Evolutionary conservation across 1,140 invertebrate species (phyloP).

Genomic region (Lepidurus arcticus): DNA sequence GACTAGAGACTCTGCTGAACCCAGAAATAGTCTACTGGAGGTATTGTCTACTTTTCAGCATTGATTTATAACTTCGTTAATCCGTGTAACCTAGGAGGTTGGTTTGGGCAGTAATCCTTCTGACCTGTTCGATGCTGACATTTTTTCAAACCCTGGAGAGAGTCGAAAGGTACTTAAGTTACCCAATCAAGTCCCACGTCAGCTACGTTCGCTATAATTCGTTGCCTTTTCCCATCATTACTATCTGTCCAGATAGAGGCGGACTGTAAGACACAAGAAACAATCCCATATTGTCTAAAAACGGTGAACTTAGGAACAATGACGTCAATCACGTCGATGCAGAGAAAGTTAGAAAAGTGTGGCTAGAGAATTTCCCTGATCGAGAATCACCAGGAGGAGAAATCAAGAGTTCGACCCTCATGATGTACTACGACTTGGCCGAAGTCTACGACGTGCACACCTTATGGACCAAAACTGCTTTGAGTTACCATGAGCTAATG

Average conservation of each 20-base stretch:
- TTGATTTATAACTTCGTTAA: neutral
- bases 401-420: neutral
- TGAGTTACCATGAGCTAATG: neutral
- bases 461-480: constrained; percentile 24
- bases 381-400: neutral
- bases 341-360: constrained; percentile 16
- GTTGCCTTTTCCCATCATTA: constrained; percentile 27
- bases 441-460: constrained; percentile 25
- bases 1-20: neutral
- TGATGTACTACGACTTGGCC: constrained; percentile 29
- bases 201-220: constrained; percentile 28
- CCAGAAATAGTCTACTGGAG: neutral
- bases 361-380: constrained; percentile 5
- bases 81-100: constrained; percentile 6
- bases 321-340: constrained; percentile 25
- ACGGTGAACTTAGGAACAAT: neutral
- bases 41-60: neutral
- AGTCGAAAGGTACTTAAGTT: neutral
- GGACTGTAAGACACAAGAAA: constrained; percentile 17
- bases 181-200: constrained; percentile 28
- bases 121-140: constrained; percentile 27
- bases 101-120: constrained; percentile 20
- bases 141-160: constrained; percentile 28
- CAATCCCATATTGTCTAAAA: constrained; percentile 22
- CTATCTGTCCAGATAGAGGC: constrained; percentile 26